These are phyloP conservation scores for Stylophora pistillata DNA, from an alignment of 64 coral and sea anemone species.

Conservation along the genomic window DNA sequence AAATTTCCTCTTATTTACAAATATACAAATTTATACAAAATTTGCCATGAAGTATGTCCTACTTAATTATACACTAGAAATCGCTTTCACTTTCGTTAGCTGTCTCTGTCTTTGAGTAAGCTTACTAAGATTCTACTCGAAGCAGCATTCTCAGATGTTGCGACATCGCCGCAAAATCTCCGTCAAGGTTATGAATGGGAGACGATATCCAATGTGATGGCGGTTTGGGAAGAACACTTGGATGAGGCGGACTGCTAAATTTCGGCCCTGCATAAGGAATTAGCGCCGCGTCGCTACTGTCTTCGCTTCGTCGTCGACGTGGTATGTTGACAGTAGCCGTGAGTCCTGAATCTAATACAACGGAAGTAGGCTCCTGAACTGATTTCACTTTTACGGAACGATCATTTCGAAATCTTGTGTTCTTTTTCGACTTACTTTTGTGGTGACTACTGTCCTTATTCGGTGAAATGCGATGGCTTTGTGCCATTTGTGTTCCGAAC, in stretches of 20 bases:
- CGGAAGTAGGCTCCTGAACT: conserved; percentile 52
- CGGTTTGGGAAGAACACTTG: conserved; percentile 82
- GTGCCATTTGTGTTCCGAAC: conserved; percentile 16
- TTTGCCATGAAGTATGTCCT: conserved; percentile 56
- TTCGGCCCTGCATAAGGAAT: conserved; percentile 85
- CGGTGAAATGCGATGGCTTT: conserved; percentile 26
- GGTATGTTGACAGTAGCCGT: conserved; percentile 44
- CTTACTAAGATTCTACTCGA: conserved; percentile 74
- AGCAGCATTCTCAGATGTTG: conserved; percentile 80
- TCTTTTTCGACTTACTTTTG: conserved; percentile 58
- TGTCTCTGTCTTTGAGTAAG: neutral
- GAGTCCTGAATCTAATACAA: conserved; percentile 37
- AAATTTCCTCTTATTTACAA: conserved; percentile 88
- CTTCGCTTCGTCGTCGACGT: conserved; percentile 59
- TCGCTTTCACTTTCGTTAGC: conserved; percentile 20
- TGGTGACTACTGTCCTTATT: conserved; percentile 51
- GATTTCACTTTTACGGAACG: conserved; percentile 24
- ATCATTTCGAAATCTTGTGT: conserved; percentile 53
- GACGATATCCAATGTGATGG: conserved; percentile 89
- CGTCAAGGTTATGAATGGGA: conserved; percentile 46
- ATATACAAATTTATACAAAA: conserved; percentile 99
- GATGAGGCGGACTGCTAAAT: conserved; percentile 87
- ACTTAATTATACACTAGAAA: conserved; percentile 63
- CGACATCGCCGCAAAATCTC: conserved; percentile 80
- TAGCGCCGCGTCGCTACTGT: conserved; percentile 36